Conservation (phyloP, 2,797 vertebrate species). For the Semotilus atromaculatus region DNA sequence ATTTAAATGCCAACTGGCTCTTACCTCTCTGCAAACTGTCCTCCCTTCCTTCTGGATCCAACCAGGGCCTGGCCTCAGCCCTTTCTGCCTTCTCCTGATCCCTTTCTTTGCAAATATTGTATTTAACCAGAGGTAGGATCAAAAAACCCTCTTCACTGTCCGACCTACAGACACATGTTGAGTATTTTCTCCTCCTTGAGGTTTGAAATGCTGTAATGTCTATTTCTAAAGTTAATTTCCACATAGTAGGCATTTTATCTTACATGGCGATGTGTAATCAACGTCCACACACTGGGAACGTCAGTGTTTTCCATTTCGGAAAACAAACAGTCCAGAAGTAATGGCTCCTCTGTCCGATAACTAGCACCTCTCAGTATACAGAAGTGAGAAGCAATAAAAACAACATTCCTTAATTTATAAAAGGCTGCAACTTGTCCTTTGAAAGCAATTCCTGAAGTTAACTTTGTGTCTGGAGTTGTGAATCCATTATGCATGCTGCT, state of each 20-base stretch:
- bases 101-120: slow-evolving; percentile 28
- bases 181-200: slow-evolving; percentile 25
- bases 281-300: slow-evolving; percentile 24
- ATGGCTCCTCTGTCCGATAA: slow-evolving; percentile 31
- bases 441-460: slow-evolving; percentile 50
- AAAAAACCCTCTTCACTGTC: slow-evolving; percentile 13
- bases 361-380: slow-evolving; percentile 46
- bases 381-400: slow-evolving; percentile 46
- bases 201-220: slow-evolving; percentile 24
- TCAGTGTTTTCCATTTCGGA: slow-evolving; percentile 21
- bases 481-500: slow-evolving; percentile 36
- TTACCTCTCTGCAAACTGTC: slow-evolving; percentile 70
- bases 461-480: slow-evolving; percentile 16
- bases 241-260: slow-evolving; percentile 37
- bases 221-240: slow-evolving; percentile 31
- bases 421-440: slow-evolving; percentile 45
- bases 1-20: slow-evolving; percentile 66
- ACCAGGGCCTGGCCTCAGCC: slow-evolving; percentile 58
- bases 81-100: slow-evolving; percentile 48
- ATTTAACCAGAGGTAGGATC: slow-evolving; percentile 52
- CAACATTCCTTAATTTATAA: slow-evolving; percentile 45
- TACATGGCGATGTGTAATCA: slow-evolving; percentile 30
- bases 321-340: slow-evolving; percentile 33
- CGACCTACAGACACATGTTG: slow-evolving; percentile 17
- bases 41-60: slow-evolving; percentile 65